phyloP scores from a whole-genome alignment of 2,113 vertebrate genomes.

The Aix galericulata region DNA sequence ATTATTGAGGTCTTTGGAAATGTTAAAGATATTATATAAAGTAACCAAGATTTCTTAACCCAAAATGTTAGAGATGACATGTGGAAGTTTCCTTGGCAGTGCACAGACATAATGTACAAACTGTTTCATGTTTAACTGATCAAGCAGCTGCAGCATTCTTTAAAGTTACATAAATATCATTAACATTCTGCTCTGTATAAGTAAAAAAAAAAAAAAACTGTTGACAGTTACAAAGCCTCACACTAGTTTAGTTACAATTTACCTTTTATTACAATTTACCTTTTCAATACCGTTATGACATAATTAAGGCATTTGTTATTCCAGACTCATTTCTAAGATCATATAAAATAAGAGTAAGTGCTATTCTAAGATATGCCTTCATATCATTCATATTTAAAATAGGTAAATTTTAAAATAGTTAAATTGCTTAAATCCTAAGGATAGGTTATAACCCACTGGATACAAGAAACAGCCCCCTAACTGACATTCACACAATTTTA shows the following conservation, averaged over 20 bases:
- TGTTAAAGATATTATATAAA: not conserved
- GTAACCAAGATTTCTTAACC: not conserved
- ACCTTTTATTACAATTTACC: not conserved
- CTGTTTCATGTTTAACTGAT: not conserved
- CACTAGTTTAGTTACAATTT: not conserved
- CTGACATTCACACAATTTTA: slow-evolving; percentile 36
- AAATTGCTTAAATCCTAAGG: not conserved
- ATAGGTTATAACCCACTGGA: not conserved
- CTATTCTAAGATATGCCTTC: not conserved
- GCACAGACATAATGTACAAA: not conserved
- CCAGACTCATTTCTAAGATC: not conserved
- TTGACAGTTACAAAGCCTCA: not conserved
- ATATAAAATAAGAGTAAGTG: not conserved
- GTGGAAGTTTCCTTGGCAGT: not conserved
- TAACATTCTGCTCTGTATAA: not conserved
- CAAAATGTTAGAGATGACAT: not conserved
- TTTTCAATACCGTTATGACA: not conserved
- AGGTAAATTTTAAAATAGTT: not conserved
- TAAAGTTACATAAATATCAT: not conserved
- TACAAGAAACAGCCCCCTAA: not conserved
- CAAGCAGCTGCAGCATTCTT: not conserved
- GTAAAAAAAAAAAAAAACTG: not conserved
- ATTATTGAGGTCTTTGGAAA: not conserved
- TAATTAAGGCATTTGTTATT: not conserved
- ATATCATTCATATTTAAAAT: not conserved